Percentiles rank a stretch among this genome's conserved stretches.
Conservation (phyloP, 1,140 invertebrate species). For the Cydia pomonella region DNA sequence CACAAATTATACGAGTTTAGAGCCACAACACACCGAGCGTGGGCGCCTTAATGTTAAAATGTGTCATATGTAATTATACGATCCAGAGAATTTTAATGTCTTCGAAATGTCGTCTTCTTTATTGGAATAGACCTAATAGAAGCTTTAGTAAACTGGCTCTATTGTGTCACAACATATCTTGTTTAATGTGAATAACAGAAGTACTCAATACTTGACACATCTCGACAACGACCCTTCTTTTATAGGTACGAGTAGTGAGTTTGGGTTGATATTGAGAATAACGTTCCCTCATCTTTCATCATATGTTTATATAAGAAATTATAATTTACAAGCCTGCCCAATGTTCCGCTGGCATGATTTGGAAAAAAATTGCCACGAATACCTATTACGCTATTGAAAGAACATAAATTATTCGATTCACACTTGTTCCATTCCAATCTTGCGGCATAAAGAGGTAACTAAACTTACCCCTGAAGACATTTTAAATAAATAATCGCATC, state of each 20-base stretch:
- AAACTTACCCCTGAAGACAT: neutral
- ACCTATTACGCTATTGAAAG: too few relatives aligned
- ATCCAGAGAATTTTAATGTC: slow-evolving; percentile 75
- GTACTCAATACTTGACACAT: neutral
- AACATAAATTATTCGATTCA: too few relatives aligned
- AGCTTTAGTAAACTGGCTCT: slow-evolving; percentile 66
- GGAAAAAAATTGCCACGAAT: too few relatives aligned
- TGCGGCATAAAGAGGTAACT: neutral
- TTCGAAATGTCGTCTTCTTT: slow-evolving; percentile 74
- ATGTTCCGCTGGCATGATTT: too few relatives aligned
- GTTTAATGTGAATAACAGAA: slow-evolving; percentile 49
- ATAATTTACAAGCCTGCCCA: too few relatives aligned
- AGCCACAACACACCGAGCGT: slow-evolving; percentile 74
- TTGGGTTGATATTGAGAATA: neutral
- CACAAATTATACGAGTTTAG: slow-evolving; percentile 79
- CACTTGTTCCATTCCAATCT: too few relatives aligned
- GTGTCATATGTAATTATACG: slow-evolving; percentile 79
- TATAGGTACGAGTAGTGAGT: neutral
- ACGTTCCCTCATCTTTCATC: neutral
- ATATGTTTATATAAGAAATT: too few relatives aligned
- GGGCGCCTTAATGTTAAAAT: slow-evolving; percentile 78
- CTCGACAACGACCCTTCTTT: neutral
- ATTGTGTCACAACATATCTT: slow-evolving; percentile 69
- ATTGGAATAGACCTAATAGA: slow-evolving; percentile 64
- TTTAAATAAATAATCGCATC: neutral